Evolutionary conservation across 1,140 invertebrate genomes (phyloP).

Genomic region (Trachymyrmex cornetzi): DNA sequence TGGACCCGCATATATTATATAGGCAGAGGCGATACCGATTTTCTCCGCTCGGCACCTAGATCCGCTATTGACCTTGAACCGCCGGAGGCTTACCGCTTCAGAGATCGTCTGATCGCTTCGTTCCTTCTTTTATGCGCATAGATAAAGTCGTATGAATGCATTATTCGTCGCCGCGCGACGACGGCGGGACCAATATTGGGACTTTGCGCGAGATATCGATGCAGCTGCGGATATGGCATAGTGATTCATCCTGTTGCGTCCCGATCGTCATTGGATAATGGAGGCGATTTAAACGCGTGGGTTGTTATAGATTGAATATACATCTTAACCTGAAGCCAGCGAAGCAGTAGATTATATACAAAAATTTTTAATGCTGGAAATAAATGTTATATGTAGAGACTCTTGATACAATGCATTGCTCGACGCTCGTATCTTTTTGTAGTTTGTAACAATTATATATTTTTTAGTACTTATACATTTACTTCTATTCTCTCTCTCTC

Average conservation of each 20-base stretch:
- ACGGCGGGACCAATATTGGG: conserved; percentile 2
- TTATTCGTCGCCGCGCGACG: conserved; percentile 25
- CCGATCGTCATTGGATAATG: neutral
- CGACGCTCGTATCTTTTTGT: too few species aligned
- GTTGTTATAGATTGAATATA: conserved; percentile 18
- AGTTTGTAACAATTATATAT: neutral
- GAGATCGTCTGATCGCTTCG: conserved; percentile 62
- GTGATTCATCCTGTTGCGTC: conserved; percentile 27
- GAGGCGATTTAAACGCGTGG: conserved; percentile 11
- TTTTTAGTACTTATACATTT: neutral
- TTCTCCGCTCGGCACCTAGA: conserved; percentile 61
- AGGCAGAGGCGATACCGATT: conserved; percentile 19
- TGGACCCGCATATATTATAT: conserved; percentile 29
- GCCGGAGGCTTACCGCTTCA: conserved; percentile 50
- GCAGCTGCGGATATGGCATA: neutral
- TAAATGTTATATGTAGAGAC: neutral
- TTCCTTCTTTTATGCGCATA: conserved; percentile 62
- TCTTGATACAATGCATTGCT: neutral
- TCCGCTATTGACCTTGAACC: conserved; percentile 69
- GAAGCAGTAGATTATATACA: neutral
- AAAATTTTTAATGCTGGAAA: too few species aligned
- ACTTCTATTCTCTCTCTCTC: neutral
- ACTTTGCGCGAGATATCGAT: conserved; percentile 24
- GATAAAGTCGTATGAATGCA: conserved; percentile 41
- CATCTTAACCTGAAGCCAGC: neutral